Base-by-base conservation (phyloP, 2,888 invertebrate genomes). In the Ectemnius lituratus region DNA sequence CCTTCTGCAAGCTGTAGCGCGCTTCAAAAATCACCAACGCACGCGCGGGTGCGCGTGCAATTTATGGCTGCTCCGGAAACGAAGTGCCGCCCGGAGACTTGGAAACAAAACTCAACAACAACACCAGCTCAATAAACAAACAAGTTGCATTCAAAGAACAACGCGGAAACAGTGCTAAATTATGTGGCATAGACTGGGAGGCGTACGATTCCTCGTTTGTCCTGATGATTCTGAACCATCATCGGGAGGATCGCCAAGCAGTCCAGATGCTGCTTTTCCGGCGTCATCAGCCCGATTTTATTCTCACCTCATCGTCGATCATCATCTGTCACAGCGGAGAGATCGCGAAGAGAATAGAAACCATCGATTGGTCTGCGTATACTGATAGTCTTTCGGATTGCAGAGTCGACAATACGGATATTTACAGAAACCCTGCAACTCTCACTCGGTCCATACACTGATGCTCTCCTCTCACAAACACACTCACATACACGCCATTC, bases 361-460 rank as follows among this genome's bases (percentile, higher is more conserved):
- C 79, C 75, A 37, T 75, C 75, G 75, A 72, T 76, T 70, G 76
- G 72, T 77, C 79, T 80, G 84, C 84, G 84, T 84, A 84, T 84
- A 84, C 84, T 84, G 79, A 79, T 84, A 84, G 79, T 82, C 76
- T 78, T 75, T 62, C 62, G 62, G 61, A 71, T 62, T 59, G 75
- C 79, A 79, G 73, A 82, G 80, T 79, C 78, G 67, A 76, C 66
- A 66, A 73, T 72, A 80, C 75, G 78, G 75, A 78, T 87, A 87
- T 87, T 86, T 87, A 87, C 87, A 87, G 66, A 49, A 63, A 73
- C 79, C 80, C 79, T 79, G 75, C 71, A 37, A 61, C 61, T 73
- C 73, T 63, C 74, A 60, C 70, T 28, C 75, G 52, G 59, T 69
- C 67, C 60, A 63, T 16, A 66, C 23, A 67, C 57, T 20, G 11